Base-by-base conservation (phyloP, 2,888 invertebrate genomes). In the Ormia ochracea region DNA sequence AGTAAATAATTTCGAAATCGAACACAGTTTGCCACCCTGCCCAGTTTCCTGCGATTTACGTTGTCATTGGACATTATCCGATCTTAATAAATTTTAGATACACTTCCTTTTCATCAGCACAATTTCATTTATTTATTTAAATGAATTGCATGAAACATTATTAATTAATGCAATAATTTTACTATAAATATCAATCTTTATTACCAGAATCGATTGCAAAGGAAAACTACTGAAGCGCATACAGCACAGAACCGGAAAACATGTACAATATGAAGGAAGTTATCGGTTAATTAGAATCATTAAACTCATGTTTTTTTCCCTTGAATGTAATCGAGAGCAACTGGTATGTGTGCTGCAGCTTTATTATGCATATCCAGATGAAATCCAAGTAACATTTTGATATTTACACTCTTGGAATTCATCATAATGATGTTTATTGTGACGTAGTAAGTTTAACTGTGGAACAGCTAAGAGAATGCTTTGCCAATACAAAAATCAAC, bases 171-270 rank as follows among this genome's bases (percentile, higher is more conserved):
- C 59, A 54, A 61, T 45, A 76, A 48, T 76, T 17, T 50, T 58
- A 45, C 17, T 69, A 43, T 48, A 17, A 23, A 28, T 54, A 56
- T 21, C 14, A 66, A 31, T 26, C 19, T 21, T 23, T 45, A 26
- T 72, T 68, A 48, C 21, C 6, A 10, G 48, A 48, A 33, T 56
- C n/a, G 14, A 5, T 41, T 54, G 61, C 12, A 66, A 48, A 70
- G 79, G 75, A 79, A 79, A 75, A 79, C 26, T 79, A 79, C 70
- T 66, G 54, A 31, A 63, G 12, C 19, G 14, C 26, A 31, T 14
- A 26, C 4, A n/a, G 33, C 23, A 12, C 6, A 10, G 48, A 17
- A 36, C 36, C 63, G 6, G 21, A 4, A 26, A 10, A 52, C 69
- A 79, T 61, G 66, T 43, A 66, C 70, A 75, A 75, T 63, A 50